These are phyloP conservation scores for Pinna nobilis DNA, from an alignment of 1,140 invertebrate species.

Conservation along the genomic window DNA sequence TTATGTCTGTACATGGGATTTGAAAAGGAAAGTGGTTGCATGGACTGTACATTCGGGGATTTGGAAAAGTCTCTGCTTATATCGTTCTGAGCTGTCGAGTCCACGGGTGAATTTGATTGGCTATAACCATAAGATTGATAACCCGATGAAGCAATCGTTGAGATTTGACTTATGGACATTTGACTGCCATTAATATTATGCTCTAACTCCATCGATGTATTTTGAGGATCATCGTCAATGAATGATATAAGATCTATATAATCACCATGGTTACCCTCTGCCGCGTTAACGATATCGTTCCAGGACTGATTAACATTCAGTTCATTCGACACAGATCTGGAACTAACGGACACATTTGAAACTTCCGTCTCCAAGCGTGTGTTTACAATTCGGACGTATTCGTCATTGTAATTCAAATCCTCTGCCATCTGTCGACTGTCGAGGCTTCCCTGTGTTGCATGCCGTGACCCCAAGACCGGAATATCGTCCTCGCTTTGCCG, in stretches of 20 bases:
- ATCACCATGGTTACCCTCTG: conserved; percentile 66
- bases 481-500: conserved; percentile 52
- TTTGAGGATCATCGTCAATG: conserved; percentile 68
- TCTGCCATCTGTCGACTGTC: conserved; percentile 17
- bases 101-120: conserved; percentile 92
- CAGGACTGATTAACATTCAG: conserved; percentile 66
- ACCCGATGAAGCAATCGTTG: conserved; percentile 89
- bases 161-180: conserved; percentile 84
- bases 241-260: conserved; percentile 72
- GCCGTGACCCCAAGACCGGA: conserved; percentile 40
- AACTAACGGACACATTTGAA: conserved; percentile 61
- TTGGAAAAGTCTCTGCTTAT: conserved; percentile 54
- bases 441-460: conserved; percentile 23
- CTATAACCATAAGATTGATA: conserved; percentile 94
- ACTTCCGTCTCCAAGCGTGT: conserved; percentile 41
- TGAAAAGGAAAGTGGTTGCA: conserved; percentile 86
- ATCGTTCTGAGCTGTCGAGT: conserved; percentile 68
- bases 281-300: conserved; percentile 69
- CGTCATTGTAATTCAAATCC: conserved; percentile 24
- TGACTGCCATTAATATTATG: conserved; percentile 58
- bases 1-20: conserved; percentile 85
- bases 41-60: conserved; percentile 43
- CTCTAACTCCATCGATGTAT: conserved; percentile 58
- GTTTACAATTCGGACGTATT: conserved; percentile 36
- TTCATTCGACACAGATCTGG: conserved; percentile 47